phyloP scores from a whole-genome alignment of 2,113 vertebrate species.

The Cinclus cinclus region DNA sequence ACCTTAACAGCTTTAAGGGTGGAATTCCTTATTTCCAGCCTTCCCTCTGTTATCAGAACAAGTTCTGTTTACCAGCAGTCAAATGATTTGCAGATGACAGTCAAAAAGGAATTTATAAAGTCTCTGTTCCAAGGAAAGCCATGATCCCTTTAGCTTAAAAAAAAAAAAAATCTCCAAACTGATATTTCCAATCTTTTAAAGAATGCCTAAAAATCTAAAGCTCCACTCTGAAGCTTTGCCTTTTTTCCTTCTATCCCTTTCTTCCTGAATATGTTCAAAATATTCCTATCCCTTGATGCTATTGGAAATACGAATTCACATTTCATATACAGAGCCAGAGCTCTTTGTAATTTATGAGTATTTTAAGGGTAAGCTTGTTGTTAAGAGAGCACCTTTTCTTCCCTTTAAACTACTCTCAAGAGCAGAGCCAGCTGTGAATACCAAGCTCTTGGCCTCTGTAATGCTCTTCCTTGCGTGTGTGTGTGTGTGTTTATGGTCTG shows the following conservation, averaged over 20 bases:
- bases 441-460: neutral
- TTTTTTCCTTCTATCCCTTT: neutral
- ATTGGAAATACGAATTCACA: neutral
- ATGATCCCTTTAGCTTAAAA: conserved; percentile 27
- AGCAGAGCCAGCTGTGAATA: neutral
- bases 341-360: neutral
- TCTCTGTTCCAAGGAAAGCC: conserved; percentile 20
- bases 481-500: neutral
- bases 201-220: neutral
- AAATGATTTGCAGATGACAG: conserved; percentile 65
- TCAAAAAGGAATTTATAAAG: conserved; percentile 48
- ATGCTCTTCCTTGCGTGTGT: neutral
- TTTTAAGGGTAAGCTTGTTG: neutral
- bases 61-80: conserved; percentile 48
- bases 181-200: conserved; percentile 34
- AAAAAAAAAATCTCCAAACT: conserved; percentile 8
- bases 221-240: neutral
- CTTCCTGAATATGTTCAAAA: neutral
- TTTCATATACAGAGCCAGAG: neutral
- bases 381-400: neutral
- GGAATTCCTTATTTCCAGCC: conserved; percentile 48
- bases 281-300: neutral
- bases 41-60: conserved; percentile 42
- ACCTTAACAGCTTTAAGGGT: conserved; percentile 36
- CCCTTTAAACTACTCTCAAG: neutral